Evolutionary conservation across 2,888 invertebrate genomes (phyloP).

Genomic region (Drepanosiphum platanoidis): DNA sequence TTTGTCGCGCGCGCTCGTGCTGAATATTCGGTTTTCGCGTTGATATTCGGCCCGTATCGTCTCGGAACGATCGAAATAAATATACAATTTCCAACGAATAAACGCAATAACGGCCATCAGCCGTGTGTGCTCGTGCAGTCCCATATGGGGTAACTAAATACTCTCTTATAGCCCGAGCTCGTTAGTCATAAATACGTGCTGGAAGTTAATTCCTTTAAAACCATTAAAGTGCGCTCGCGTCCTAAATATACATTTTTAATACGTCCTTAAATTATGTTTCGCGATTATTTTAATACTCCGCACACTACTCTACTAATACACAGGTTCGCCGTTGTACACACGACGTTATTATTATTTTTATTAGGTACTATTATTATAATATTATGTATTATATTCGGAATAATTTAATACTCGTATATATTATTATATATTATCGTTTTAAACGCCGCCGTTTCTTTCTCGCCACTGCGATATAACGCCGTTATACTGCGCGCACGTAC

Average conservation of each 20-base stretch:
- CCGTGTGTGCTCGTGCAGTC: constrained; percentile 11
- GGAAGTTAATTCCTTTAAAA: constrained; percentile 53
- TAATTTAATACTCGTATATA: neutral
- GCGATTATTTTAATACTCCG: constrained; percentile 46
- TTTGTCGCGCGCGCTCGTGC: no score
- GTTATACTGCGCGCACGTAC: neutral
- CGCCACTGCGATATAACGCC: neutral
- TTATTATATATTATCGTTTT: neutral
- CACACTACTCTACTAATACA: neutral
- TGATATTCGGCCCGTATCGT: no score
- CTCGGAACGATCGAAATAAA: neutral
- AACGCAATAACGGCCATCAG: neutral
- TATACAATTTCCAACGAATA: neutral
- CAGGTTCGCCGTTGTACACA: neutral
- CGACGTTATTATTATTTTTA: no score
- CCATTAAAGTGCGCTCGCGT: constrained; percentile 24
- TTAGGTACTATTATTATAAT: no score
- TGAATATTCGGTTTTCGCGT: no score
- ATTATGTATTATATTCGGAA: neutral
- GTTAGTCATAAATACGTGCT: constrained; percentile 46
- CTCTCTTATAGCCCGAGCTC: constrained; percentile 4
- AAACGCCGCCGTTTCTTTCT: neutral
- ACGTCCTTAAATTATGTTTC: constrained; percentile 46
- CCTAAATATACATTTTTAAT: constrained; percentile 25
- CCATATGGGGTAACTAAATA: constrained; percentile 36